Percentiles rank a stretch among this genome's conserved stretches.
These are phyloP conservation scores for Furnarius figulus DNA, from an alignment of 2,113 vertebrate species.

Conservation along the genomic window DNA sequence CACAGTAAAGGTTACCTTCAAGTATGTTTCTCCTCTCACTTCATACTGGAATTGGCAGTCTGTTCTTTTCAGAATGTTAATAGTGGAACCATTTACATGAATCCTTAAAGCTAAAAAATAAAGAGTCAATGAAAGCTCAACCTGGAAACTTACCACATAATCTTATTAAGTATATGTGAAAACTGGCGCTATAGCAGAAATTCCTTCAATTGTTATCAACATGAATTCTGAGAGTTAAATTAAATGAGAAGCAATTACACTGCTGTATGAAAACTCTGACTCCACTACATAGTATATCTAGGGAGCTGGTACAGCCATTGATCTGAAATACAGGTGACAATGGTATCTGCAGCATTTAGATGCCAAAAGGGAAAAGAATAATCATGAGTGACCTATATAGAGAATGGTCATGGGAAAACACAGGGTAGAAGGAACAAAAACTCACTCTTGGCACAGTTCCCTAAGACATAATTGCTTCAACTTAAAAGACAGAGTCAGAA, in stretches of 20 bases:
- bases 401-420: not conserved
- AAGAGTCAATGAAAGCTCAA: not conserved
- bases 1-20: constrained; percentile 82
- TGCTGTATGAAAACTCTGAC: not conserved
- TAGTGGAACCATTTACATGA: constrained; percentile 89
- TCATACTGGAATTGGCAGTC: constrained; percentile 89
- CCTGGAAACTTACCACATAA: not conserved
- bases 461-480: not conserved
- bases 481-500: not conserved
- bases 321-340: not conserved
- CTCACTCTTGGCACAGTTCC: not conserved
- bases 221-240: not conserved
- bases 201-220: not conserved
- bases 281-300: not conserved
- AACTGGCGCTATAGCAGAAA: not conserved
- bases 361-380: not conserved
- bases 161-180: not conserved
- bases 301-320: not conserved
- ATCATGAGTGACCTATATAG: not conserved
- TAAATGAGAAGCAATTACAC: not conserved
- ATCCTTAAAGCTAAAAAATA: constrained; percentile 82
- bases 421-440: not conserved
- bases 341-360: not conserved
- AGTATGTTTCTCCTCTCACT: constrained; percentile 90
- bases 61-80: constrained; percentile 91